phyloP scores from a whole-genome alignment of 1,140 invertebrate species.

The Brachionus koreanus region DNA sequence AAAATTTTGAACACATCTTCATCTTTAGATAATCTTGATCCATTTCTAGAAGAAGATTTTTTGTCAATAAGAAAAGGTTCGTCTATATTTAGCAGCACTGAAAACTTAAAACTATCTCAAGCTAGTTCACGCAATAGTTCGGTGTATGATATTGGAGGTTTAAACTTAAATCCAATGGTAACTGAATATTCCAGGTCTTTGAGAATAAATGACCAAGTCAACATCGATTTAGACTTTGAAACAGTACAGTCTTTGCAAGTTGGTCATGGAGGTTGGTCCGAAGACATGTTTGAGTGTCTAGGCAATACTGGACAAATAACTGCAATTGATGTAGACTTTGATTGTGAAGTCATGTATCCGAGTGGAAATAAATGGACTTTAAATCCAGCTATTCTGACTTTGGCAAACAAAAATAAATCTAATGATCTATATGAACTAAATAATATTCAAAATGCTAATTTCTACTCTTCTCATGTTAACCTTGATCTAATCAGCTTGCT shows the following conservation, averaged over 20 bases:
- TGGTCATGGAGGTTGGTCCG: conserved; percentile 93
- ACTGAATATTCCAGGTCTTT: conserved; percentile 79
- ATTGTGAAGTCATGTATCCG: conserved; percentile 91
- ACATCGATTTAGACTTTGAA: conserved; percentile 88
- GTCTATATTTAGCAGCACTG: background rate
- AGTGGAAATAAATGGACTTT: conserved; percentile 97
- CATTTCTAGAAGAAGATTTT: conserved; percentile 37
- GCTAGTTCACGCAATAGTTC: background rate
- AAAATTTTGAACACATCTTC: background rate
- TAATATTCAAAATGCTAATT: conserved; percentile 57
- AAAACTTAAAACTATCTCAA: background rate
- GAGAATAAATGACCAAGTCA: conserved; percentile 68
- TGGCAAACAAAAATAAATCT: conserved; percentile 62
- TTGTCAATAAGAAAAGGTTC: background rate
- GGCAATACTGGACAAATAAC: conserved; percentile 87
- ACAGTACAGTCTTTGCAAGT: conserved; percentile 87
- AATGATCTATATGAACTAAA: conserved; percentile 45
- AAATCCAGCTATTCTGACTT: conserved; percentile 88
- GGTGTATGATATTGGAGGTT: background rate
- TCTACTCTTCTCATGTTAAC: conserved; percentile 54
- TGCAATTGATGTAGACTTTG: conserved; percentile 93
- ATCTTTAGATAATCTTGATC: conserved; percentile 1
- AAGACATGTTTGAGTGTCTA: conserved; percentile 95
- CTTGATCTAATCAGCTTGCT: background rate
- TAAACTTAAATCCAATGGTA: conserved; percentile 60